These are phyloP conservation scores for Allacma fusca DNA, from an alignment of 2,888 invertebrate genomes.

Conservation along the genomic window DNA sequence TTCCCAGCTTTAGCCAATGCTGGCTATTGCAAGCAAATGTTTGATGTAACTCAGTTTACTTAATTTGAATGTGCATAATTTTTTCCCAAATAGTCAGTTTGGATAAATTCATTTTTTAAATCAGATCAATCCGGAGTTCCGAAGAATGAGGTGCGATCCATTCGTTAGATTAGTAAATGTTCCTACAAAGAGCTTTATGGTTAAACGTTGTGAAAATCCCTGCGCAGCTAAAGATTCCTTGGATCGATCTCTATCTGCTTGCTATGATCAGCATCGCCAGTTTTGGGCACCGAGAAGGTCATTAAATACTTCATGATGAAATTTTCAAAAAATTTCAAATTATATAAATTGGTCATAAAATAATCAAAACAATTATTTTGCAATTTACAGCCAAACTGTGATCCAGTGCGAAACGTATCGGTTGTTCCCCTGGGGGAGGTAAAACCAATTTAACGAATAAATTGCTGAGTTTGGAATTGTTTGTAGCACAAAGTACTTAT, in stretches of 20 bases:
- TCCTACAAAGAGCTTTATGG: conserved; percentile 55
- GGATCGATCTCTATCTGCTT: conserved; percentile 53
- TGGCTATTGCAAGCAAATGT: conserved; percentile 29
- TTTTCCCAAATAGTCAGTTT: too few species aligned
- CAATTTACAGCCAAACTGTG: conserved; percentile 32
- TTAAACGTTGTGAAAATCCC: conserved; percentile 53
- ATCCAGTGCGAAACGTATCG: conserved; percentile 59
- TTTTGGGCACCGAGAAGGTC: conserved; percentile 52
- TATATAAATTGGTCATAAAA: neutral
- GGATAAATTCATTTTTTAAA: neutral
- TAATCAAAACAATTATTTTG: neutral
- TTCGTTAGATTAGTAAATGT: conserved; percentile 51
- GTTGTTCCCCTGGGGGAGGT: conserved; percentile 60
- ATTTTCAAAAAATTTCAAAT: too few species aligned
- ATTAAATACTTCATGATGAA: neutral
- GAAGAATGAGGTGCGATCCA: conserved; percentile 54
- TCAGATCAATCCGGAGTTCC: conserved; percentile 45
- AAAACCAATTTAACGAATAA: too few species aligned
- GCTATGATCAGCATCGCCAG: conserved; percentile 59
- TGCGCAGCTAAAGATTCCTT: conserved; percentile 58
- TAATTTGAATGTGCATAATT: neutral
- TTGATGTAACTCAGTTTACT: conserved; percentile 24
- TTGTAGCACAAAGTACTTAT: too few species aligned
- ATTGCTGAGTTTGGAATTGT: too few species aligned
- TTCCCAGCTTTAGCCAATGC: conserved; percentile 26